A percentile compares a stretch with the other conserved stretches of the same genome.
Evolutionary conservation across 2,113 vertebrate species (phyloP).

Genomic region (Steatornis caripensis): DNA sequence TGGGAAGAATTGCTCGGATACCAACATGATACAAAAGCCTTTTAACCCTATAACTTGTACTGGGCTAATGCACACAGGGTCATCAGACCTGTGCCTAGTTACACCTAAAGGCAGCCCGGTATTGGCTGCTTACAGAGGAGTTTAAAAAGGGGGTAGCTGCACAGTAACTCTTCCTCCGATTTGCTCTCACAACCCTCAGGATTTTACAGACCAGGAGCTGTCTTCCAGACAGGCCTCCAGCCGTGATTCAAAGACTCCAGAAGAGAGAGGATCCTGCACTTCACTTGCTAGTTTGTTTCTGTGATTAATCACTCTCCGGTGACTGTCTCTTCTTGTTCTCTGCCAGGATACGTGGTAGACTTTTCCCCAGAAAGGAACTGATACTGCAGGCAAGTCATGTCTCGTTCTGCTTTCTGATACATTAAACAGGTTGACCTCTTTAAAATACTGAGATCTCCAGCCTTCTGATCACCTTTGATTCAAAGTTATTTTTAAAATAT

Average conservation of each 20-base stretch:
- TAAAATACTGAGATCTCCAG: constrained; percentile 29
- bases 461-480: constrained; percentile 14
- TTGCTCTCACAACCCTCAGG: neutral
- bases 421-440: constrained; percentile 42
- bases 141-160: neutral
- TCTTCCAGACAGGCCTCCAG: neutral
- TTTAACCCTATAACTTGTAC: neutral
- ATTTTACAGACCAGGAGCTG: neutral
- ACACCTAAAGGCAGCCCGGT: neutral
- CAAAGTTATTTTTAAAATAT: constrained; percentile 41
- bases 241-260: constrained; percentile 22
- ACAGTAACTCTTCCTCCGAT: rapidly evolving
- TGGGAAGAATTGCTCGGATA: neutral
- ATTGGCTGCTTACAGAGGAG: neutral
- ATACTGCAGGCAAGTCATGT: constrained; percentile 36
- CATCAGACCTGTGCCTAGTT: neutral
- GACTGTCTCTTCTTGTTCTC: constrained; percentile 10
- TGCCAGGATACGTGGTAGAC: constrained; percentile 10
- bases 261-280: constrained; percentile 10
- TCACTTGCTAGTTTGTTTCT: constrained; percentile 13
- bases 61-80: neutral
- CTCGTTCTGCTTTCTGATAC: neutral
- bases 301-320: constrained; percentile 34
- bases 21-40: neutral
- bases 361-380: constrained; percentile 9